Base-by-base conservation (phyloP, 2,888 invertebrate genomes). In the Drosophila seclusa region DNA sequence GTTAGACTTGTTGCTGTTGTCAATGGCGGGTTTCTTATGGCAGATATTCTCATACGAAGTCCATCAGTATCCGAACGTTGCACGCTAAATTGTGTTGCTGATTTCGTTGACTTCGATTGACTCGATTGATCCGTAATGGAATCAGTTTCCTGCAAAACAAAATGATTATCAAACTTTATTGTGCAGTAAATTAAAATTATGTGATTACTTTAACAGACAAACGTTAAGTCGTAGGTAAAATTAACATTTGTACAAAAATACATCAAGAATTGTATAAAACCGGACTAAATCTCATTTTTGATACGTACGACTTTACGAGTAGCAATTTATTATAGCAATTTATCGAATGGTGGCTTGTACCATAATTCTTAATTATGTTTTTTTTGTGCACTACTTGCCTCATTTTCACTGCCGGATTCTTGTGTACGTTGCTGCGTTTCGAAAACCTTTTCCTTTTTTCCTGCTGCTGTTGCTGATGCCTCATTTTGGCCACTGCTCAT, bases 1-100 rank as follows among this genome's bases (percentile, higher is more conserved):
- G 42, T 32, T 49, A 67, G 31, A 55, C 52, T 73, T 48, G 75
- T 48, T 52, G 71, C 48, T 58, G 63, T 32, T 70, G 63, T 72
- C 55, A 34, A 34, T 66, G 76, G 68, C 66, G 70, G 80, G 68
- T 75, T 78, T 53, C 73, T 72, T 69, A 93, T 92, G 21, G 93
- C 93, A 18, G 93, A 93, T 67, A 93, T 93, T 90, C 91, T 93
- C 93, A 93, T 93, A 57, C 93, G 91, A 40, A 93, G 83, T 42
- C 93, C 92, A 82, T 90, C 92, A 21, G 89, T 89, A 77, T 93
- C 93, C 57, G 93, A 92, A 73, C 93, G 92, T 66, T 89, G 91
- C 62, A 92, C 91, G 76, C 92, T 92, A 65, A 92, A 92, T 75
- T 92, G 92, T 66, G 91, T 92, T 55, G 92, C 78, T 68, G 91